Evolutionary conservation across 2,113 vertebrate genomes (phyloP).

Genomic region (Sphaerodactylus townsendi): DNA sequence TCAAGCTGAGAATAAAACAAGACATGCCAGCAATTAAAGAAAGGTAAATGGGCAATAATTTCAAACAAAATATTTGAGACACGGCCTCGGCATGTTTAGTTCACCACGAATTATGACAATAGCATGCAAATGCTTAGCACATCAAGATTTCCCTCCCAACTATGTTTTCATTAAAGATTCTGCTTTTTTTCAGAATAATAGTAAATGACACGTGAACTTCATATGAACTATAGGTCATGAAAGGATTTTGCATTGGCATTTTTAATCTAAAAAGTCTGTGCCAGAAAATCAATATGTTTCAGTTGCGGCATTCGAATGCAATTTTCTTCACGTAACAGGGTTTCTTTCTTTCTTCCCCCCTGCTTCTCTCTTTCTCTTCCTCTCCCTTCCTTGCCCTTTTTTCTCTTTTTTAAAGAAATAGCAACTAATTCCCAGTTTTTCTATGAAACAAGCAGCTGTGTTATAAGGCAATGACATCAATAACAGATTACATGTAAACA

Average conservation of each 20-base stretch:
- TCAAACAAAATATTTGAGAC: constrained; percentile 49
- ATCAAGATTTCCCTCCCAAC: constrained; percentile 80
- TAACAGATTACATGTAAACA: constrained; percentile 88
- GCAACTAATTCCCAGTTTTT: constrained; percentile 85
- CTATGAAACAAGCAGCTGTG: constrained; percentile 82
- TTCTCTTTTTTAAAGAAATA: constrained; percentile 70
- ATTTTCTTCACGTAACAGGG: constrained; percentile 81
- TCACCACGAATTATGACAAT: constrained; percentile 75
- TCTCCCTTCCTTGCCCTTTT: constrained; percentile 51
- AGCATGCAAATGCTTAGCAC: constrained; percentile 73
- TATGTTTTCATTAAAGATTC: constrained; percentile 88
- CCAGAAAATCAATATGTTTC: constrained; percentile 96
- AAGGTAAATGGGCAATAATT: constrained; percentile 68
- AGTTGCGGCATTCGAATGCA: constrained; percentile 82
- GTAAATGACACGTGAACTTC: constrained; percentile 98
- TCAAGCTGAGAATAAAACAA: constrained; percentile 43
- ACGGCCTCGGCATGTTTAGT: constrained; percentile 49
- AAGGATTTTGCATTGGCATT: constrained; percentile 97
- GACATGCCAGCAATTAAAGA: constrained; percentile 66
- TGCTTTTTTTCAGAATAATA: constrained; percentile 89
- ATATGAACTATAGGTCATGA: constrained; percentile 90
- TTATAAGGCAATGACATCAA: constrained; percentile 86
- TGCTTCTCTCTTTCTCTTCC: constrained; percentile 41
- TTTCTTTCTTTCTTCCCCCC: constrained; percentile 67
- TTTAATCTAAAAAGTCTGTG: constrained; percentile 93